Evolutionary conservation across 2,888 invertebrate genomes (phyloP).

Genomic region (Malacosoma neustria): DNA sequence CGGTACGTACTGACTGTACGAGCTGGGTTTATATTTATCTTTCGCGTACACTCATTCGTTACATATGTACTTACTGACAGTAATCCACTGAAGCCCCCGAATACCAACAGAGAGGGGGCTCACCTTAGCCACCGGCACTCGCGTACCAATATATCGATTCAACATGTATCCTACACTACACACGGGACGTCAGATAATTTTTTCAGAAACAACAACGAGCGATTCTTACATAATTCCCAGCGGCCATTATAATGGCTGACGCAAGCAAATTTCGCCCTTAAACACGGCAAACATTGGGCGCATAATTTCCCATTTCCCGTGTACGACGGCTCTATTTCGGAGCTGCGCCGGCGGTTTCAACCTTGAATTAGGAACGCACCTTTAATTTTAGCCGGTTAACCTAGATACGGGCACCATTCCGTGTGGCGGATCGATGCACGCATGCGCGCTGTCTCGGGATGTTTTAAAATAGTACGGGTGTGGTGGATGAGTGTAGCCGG

Average conservation of each 20-base stretch:
- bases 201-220: slow-evolving; percentile 49
- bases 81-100: slow-evolving; percentile 34
- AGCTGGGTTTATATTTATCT: slow-evolving; percentile 60
- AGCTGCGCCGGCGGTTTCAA: slow-evolving; percentile 66
- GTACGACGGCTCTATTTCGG: slow-evolving; percentile 58
- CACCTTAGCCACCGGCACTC: slow-evolving; percentile 23
- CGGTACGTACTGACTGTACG: slow-evolving; percentile 2
- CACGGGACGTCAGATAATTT: slow-evolving; percentile 19
- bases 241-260: slow-evolving; percentile 47
- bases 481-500: slow-evolving; percentile 35
- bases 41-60: slow-evolving; percentile 22
- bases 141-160: slow-evolving; percentile 20
- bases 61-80: slow-evolving; percentile 54
- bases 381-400: slow-evolving; percentile 74
- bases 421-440: slow-evolving; percentile 60
- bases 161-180: slow-evolving; percentile 19
- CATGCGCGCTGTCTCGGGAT: slow-evolving; percentile 53
- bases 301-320: slow-evolving; percentile 51
- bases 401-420: slow-evolving; percentile 66
- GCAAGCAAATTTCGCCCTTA: slow-evolving; percentile 54
- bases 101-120: slow-evolving; percentile 13
- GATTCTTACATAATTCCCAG: slow-evolving; percentile 64
- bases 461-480: slow-evolving; percentile 47
- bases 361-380: slow-evolving; percentile 71
- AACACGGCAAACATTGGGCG: slow-evolving; percentile 35